phyloP scores from a whole-genome alignment of 1,140 invertebrate genomes.

The Panulirus ornatus region DNA sequence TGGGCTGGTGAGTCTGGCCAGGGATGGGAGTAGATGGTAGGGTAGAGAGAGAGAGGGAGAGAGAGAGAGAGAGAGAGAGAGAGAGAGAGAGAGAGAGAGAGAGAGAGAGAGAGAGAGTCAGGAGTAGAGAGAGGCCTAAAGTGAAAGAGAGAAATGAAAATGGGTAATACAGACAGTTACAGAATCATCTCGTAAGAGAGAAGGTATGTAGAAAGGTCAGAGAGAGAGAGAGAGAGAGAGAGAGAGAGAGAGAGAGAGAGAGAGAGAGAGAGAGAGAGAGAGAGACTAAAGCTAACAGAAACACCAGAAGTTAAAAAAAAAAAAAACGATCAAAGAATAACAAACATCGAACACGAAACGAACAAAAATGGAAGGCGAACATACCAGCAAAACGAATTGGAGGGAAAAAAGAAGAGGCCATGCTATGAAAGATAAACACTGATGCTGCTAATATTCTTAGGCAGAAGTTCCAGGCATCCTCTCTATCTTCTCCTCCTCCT shows the following conservation, averaged over 20 bases:
- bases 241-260: constrained; percentile 17
- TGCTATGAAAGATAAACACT: no score
- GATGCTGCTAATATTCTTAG: no score
- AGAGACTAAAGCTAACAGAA: background rate
- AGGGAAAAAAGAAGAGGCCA: background rate
- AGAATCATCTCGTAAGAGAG: no score
- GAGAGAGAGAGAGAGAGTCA: background rate
- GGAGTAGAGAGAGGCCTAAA: background rate
- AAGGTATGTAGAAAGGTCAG: no score
- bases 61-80: constrained; percentile 22
- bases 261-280: constrained; percentile 13
- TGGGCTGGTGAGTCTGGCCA: background rate
- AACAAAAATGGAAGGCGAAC: background rate
- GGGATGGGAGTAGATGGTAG: background rate
- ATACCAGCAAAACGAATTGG: background rate
- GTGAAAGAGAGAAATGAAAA: no score
- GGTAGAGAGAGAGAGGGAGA: background rate
- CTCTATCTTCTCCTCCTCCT: no score
- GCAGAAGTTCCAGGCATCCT: no score
- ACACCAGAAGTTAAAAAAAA: background rate
- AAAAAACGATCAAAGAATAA: background rate
- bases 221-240: constrained; percentile 1
- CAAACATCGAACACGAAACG: background rate
- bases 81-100: constrained; percentile 18
- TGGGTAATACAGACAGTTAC: no score